Conservation (phyloP, 2,113 vertebrate genomes). For the Merops nubicus region DNA sequence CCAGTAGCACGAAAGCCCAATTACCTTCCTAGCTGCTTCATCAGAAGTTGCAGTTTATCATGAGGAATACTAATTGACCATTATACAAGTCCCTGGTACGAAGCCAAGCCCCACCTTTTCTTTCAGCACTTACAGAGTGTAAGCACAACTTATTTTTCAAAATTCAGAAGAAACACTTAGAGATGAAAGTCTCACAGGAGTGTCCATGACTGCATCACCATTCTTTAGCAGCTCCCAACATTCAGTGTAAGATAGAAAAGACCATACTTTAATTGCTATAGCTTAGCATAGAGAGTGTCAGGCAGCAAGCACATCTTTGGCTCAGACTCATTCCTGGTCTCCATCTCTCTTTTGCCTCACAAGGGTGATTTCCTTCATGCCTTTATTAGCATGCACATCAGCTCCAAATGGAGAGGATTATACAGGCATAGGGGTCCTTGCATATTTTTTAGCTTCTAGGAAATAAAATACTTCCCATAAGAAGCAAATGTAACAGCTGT, state of each 20-base stretch:
- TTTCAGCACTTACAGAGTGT: background rate
- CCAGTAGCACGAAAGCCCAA: background rate
- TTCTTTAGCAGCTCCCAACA: background rate
- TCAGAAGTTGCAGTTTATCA: background rate
- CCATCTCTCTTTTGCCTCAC: background rate
- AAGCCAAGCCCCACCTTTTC: background rate
- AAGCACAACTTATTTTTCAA: background rate
- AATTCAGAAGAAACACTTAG: background rate
- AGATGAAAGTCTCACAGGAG: background rate
- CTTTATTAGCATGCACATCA: background rate
- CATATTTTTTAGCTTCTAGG: background rate
- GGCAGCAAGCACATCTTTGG: background rate
- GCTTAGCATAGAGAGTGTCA: background rate
- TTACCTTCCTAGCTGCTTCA: background rate
- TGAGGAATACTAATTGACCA: background rate
- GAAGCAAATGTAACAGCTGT: background rate
- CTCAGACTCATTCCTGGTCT: background rate
- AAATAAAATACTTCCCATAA: background rate
- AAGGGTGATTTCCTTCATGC: background rate
- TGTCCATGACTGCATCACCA: background rate
- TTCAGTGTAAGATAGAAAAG: background rate
- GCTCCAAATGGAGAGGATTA: background rate
- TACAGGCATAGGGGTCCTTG: background rate
- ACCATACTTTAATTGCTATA: background rate
- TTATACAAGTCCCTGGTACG: background rate